Conservation (phyloP, 1,140 invertebrate species). For the Scaptomyza montana region DNA sequence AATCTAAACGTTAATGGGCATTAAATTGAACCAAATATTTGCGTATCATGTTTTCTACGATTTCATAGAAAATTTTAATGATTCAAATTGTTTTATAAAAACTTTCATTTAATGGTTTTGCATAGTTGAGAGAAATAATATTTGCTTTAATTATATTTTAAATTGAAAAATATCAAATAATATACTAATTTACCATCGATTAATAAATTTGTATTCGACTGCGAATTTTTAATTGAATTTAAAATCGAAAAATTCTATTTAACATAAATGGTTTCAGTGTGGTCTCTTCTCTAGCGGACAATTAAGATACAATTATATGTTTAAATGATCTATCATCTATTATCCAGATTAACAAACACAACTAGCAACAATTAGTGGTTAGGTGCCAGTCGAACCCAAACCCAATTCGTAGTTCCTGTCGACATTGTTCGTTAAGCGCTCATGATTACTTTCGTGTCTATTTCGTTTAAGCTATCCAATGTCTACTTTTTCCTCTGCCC, state of each 20-base stretch:
- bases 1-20: no score
- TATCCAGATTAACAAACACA: background rate
- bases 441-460: constrained; percentile 46
- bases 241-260: background rate
- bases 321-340: background rate
- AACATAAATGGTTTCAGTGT: background rate
- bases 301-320: constrained; percentile 10
- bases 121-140: no score
- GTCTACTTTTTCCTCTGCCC: constrained; percentile 26
- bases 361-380: constrained; percentile 12
- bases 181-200: no score
- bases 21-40: no score
- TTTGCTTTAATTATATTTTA: no score
- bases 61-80: no score
- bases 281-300: background rate
- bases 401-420: background rate
- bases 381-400: constrained; percentile 2
- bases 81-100: no score
- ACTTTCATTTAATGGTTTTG: no score
- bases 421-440: constrained; percentile 53
- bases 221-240: no score
- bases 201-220: no score
- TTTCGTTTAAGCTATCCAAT: constrained; percentile 56
- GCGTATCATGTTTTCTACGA: no score
- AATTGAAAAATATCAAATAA: no score